Evolutionary conservation across 2,888 invertebrate species (phyloP), one percentile per base, ranked within the genome.

Genomic region (Liposcelis brunnea): DNA sequence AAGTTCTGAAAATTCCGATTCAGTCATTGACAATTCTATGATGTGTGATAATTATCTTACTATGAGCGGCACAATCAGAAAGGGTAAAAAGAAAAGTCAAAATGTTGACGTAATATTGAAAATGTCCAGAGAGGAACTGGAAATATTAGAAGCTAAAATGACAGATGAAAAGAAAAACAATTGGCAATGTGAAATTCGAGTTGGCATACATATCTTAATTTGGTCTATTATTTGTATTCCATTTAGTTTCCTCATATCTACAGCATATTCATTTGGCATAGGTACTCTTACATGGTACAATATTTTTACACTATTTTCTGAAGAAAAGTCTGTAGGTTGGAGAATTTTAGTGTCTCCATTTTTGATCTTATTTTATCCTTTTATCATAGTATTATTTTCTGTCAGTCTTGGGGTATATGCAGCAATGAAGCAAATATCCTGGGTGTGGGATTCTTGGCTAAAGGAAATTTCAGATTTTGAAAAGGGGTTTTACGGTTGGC

Each of bases 211-310:
- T 56, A 67, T 81, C 38, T 67, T 77, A 47, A 48, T 79, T 6
- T 70, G 77, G 55, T 74, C 75, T 35, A 52, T 80, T 31, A 49
- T 80, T 10, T 77, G 75, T 56, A 66, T 74, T 52, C 82, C 82
- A 10, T 67, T 80, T 61, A 74, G 79, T 14, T 67, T 74, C 26
- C 52, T 74, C 33, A 63, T 75, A 47, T 77, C 81, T 8, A 67
- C 74, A 11, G 58, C 71, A 42, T 77, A 80, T 56, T 77, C 79
- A 1, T 80, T 81, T 58, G 81, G 80, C 56, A 74, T 78, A 50
- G 80, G 81, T 15, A 80, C 80, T 2, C 61, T 79, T 54, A 76
- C 80, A 42, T 82, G 81, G 81, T 81, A 81, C 56, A 82, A 80
- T 54, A 69, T 80, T 50, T 77, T 80, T 56, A 70, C 74, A 37